Evolutionary conservation across 2,113 vertebrate species (phyloP).

Genomic region (Puffinus mauretanicus): DNA sequence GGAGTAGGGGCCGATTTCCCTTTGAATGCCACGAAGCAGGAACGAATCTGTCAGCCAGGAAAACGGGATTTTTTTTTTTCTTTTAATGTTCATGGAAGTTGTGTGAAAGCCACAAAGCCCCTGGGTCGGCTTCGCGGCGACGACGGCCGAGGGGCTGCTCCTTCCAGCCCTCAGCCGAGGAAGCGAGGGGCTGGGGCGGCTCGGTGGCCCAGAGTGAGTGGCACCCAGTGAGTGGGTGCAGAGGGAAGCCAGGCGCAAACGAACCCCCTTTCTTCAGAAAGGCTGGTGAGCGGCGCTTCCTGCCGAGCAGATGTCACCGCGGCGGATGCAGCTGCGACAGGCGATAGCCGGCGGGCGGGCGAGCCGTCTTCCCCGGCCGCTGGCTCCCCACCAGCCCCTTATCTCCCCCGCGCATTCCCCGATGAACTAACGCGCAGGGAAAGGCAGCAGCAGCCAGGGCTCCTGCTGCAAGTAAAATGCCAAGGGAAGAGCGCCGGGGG

Average conservation of each 20-base stretch:
- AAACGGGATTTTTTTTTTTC: not conserved
- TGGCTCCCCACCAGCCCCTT: slow-evolving; percentile 81
- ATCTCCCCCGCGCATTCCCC: slow-evolving; percentile 67
- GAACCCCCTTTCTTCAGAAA: not conserved
- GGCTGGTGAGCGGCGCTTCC: slow-evolving; percentile 74
- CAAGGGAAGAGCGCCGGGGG: not conserved
- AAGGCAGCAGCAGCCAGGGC: slow-evolving; percentile 28
- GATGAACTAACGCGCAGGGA: not conserved
- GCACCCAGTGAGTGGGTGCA: fast-evolving
- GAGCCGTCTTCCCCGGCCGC: slow-evolving; percentile 68
- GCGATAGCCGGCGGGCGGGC: slow-evolving; percentile 79
- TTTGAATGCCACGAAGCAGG: not conserved
- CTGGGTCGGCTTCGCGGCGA: not conserved
- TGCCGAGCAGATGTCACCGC: slow-evolving; percentile 83
- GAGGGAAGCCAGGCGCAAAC: not conserved
- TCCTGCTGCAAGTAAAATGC: not conserved
- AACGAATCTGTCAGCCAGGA: slow-evolving; percentile 35
- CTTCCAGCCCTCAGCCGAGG: not conserved
- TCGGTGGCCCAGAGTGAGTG: fast-evolving
- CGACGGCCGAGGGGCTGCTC: fast-evolving
- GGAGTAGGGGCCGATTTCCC: not conserved
- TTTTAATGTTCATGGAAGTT: not conserved
- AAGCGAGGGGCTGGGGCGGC: fast-evolving
- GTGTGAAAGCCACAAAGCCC: not conserved
- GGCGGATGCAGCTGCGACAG: slow-evolving; percentile 83